Evolutionary conservation across 1,140 invertebrate genomes (phyloP), one percentile per base, ranked within the genome.

Genomic region (Zaprionus inermis): DNA sequence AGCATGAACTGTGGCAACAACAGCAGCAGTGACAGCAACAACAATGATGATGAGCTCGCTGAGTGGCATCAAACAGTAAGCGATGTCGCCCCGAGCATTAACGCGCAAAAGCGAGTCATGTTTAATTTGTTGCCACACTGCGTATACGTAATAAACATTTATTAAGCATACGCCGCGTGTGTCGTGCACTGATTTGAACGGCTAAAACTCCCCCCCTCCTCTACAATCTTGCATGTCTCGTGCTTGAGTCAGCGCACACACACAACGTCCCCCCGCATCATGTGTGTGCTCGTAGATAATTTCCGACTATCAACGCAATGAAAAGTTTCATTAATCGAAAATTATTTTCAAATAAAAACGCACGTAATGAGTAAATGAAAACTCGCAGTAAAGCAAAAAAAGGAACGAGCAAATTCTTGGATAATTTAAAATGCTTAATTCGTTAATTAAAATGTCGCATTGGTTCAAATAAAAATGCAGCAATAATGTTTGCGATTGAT

Each of bases 61-160:
- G 52, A 38, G 22, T 52, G 60, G 60, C 60, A 63, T 20, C 28
- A 55, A 44, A 49, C 28, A 58, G 14, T 46, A 52, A 63, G 52
- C 16, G n/a, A 52, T 32, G 24, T 24, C 36, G 66, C 67, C 16
- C 34, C n/a, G 3, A 34, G 58, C 72, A 63, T 69, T 64, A 63
- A 69, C 28, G 54, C 52, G 24, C 69, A 30, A 38, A 52, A 5
- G 24, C 72, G 52, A 68, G 41, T 71, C 72, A 38, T 65, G 59
- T 69, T 75, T 63, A 71, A 75, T 65, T 70, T 75, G 72, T 75
- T 64, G 60, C 55, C 67, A 76, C 68, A 55, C 67, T 52, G 68
- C 60, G 72, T 76, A 71, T 60, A 51, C 60, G 60, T 65, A 71
- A 76, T 71, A 76, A 73, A 69, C 71, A 61, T 73, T 69, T 68